Percentiles rank a stretch among this genome's conserved stretches.
Evolutionary conservation across 2,113 vertebrate species (phyloP).

Genomic region (Lates calcarifer): DNA sequence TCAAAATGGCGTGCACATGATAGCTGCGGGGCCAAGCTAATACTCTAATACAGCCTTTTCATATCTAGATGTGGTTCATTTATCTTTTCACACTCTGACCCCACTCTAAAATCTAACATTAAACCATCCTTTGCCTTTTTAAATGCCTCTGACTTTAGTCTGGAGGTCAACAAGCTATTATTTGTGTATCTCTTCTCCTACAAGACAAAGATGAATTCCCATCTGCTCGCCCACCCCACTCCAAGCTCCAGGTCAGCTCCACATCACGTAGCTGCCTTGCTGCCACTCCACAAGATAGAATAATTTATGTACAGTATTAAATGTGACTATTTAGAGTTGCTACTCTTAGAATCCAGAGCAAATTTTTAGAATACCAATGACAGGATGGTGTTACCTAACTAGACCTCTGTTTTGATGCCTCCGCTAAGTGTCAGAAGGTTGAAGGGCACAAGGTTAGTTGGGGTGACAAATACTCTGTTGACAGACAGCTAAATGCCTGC

Average conservation of each 20-base stretch:
- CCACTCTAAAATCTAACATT: background rate
- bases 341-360: background rate
- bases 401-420: background rate
- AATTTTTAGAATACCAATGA: background rate
- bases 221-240: too few relatives aligned
- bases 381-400: background rate
- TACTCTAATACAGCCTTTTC: background rate
- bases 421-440: background rate
- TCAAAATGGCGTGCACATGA: slow-evolving; percentile 17
- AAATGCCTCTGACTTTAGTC: slow-evolving; percentile 1
- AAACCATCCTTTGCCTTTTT: background rate
- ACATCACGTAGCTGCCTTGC: background rate
- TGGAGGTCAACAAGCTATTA: background rate
- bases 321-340: slow-evolving; percentile 11
- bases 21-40: slow-evolving; percentile 26
- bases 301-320: slow-evolving; percentile 2
- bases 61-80: background rate
- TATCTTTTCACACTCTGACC: background rate
- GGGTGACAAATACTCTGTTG: slow-evolving; percentile 16
- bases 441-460: slow-evolving; percentile 16
- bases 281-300: background rate
- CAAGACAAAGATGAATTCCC: slow-evolving; percentile 8
- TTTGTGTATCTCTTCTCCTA: background rate
- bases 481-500: slow-evolving; percentile 29
- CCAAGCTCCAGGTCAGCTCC: background rate